These are phyloP conservation scores for Crax fasciolata DNA, from an alignment of 2,797 vertebrate species.

Conservation along the genomic window DNA sequence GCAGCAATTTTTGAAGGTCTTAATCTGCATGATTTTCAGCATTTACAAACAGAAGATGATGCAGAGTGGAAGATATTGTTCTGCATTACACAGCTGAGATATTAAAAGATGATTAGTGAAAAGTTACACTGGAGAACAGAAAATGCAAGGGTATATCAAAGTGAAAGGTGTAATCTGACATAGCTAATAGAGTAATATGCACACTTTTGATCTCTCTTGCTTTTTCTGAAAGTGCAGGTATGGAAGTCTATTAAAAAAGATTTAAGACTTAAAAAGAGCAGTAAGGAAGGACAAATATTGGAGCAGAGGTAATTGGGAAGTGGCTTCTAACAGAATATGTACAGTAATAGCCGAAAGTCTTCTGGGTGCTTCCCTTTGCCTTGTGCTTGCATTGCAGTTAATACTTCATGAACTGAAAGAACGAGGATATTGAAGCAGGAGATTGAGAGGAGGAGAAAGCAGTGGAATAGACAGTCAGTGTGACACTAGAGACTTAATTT, in stretches of 20 bases:
- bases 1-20: background rate
- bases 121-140: background rate
- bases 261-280: background rate
- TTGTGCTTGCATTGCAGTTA: background rate
- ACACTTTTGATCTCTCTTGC: background rate
- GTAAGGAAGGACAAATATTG: background rate
- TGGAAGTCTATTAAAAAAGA: background rate
- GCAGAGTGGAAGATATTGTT: background rate
- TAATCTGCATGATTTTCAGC: background rate
- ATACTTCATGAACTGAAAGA: background rate
- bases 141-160: background rate
- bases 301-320: background rate
- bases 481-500: background rate
- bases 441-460: background rate
- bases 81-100: background rate
- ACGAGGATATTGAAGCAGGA: background rate
- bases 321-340: background rate
- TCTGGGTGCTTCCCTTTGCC: background rate
- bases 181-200: background rate
- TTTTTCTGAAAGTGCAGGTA: background rate
- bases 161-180: background rate
- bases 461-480: background rate
- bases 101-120: background rate
- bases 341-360: background rate
- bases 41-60: background rate